Base-by-base conservation (phyloP, 2,888 invertebrate species). In the Lasioglossum figueresi region DNA sequence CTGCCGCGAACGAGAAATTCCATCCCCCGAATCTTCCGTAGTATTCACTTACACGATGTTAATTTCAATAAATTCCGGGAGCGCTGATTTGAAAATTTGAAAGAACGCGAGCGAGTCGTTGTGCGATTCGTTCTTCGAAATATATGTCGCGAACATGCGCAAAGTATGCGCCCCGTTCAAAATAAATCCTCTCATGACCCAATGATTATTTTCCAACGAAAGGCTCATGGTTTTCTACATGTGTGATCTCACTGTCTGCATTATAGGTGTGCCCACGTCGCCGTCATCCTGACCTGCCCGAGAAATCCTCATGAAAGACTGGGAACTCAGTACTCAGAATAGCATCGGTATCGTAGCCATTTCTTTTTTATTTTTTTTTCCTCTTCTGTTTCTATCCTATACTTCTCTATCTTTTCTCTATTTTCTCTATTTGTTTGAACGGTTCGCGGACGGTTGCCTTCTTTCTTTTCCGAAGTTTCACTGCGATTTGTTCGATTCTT, bases 251-350 rank as follows among this genome's bases (percentile, higher is more conserved):
- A 91, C 93, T 94, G 92, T 95, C 94, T 95, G 94, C 93, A 94
- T 95, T 95, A 93, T 95, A 95, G 95, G 95, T 95, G 93, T 92
- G 94, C 89, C 94, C 94, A 94, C 95, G 93, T 95, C 93, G 94
- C 93, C 93, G 94, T 95, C 95, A 94, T 94, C 95, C 95, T 95
- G 95, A 95, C 94, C 95, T 94, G 95, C 95, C 94, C 94, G 95
- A 94, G 94, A 94, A 95, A 95, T 95, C 95, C 95, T 95, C 94
- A 95, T 95, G 95, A 95, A 95, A 95, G 95, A 95, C 95, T 95
- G 95, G 95, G 95, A 95, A 94, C 95, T 95, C 95, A 95, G 95
- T 95, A 95, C 95, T 94, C 95, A 95, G 91, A 95, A 95, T 95
- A 95, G 95, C 94, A 94, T 95, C 94, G 95, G 95, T 95, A 95